Base-by-base conservation (phyloP, 2,797 vertebrate genomes). In the Okamejei kenojei region DNA sequence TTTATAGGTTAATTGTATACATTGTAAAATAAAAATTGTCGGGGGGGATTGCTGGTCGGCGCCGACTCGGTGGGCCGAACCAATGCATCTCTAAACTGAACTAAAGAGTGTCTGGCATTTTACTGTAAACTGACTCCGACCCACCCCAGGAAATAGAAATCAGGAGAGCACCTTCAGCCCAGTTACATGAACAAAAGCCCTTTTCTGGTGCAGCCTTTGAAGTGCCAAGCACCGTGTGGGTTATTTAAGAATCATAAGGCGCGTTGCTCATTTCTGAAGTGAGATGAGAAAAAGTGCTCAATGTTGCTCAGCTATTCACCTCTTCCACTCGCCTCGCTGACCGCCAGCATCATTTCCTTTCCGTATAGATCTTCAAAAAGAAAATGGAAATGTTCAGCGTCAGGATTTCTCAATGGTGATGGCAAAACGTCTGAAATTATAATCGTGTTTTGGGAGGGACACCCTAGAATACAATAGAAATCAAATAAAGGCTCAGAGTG, bases 221-320 rank as follows among this genome's bases (percentile, higher is more conserved):
- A 2, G n/a, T 61, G 29, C 10, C 63, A 86, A 63, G 82, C 19
- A 86, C 82, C n/a, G 15, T 86, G 58, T 32, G 21, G 58, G 26
- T 86, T 63, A 68, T 65, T 90, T 65, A 23, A 68, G 63, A 61
- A 88, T 32, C 32, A 63, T 65, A 65, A 11, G 8, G 58, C 61
- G 21, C 35, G 63, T 38, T 65, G 61, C 21, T 21, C n/a, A 35
- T 90, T 90, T 88, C 84, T 90, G 63, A 68, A 65, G n/a, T n/a
- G 84, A 1, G 4, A 54, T 32, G 63, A 71, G n/a, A 3, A 82
- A n/a, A 68, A 21, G 15, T 21, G 32, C 84, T 23, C 63, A 68
- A 65, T 90, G 86, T 90, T 90, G 68, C 26, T 71, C 63, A 90
- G 86, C 58, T 32, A 65, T 38, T 88, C 32, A 90, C 86, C 26